These are phyloP conservation scores for Drosophila formosana DNA, from an alignment of 2,888 invertebrate genomes.

Conservation along the genomic window DNA sequence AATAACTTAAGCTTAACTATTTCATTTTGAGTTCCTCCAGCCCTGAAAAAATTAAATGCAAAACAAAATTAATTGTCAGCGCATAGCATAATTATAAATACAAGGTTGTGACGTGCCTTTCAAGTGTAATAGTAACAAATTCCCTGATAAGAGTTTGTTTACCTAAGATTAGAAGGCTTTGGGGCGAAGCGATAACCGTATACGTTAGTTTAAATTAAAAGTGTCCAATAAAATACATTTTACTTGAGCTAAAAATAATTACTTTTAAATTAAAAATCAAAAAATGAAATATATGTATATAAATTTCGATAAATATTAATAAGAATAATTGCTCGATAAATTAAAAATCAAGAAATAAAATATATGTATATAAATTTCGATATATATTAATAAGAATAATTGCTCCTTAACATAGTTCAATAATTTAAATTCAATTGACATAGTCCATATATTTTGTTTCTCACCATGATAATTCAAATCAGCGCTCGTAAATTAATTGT, in stretches of 20 bases:
- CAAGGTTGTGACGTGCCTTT: background rate
- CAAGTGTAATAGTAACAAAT: background rate
- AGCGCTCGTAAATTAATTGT: background rate
- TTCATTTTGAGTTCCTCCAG: background rate
- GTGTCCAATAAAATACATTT: background rate
- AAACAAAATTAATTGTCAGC: background rate
- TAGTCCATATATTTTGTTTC: background rate
- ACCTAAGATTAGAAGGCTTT: background rate
- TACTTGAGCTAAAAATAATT: background rate
- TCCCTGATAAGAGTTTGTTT: background rate
- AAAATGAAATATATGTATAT: too few relatives aligned
- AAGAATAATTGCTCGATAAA: too few relatives aligned
- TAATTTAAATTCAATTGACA: background rate
- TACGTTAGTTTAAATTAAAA: too few relatives aligned
- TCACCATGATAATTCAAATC: background rate
- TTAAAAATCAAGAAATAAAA: too few relatives aligned
- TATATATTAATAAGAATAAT: too few relatives aligned
- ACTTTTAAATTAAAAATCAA: too few relatives aligned
- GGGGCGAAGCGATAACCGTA: too few relatives aligned
- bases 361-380: too few relatives aligned
- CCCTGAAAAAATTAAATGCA: constrained; percentile 15
- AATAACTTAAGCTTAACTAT: too few relatives aligned
- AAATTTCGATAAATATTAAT: too few relatives aligned
- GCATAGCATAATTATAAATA: constrained; percentile 1
- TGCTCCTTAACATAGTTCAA: too few relatives aligned